Conservation (phyloP, 2,888 invertebrate genomes). For the Resseliella maxima region DNA sequence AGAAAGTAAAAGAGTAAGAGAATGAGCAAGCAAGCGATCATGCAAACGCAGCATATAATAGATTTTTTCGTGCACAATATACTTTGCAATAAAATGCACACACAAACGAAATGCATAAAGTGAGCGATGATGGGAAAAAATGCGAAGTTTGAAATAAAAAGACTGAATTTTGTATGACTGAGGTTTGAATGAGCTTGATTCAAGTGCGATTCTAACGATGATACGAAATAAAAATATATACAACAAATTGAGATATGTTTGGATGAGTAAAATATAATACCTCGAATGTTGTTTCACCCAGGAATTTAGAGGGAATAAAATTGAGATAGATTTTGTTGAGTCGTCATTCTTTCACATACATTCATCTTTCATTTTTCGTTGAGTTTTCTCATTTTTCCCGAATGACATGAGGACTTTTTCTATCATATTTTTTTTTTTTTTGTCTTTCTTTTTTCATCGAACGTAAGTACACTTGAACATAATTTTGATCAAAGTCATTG, state of each 20-base stretch:
- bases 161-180: not conserved
- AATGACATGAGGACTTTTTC: not conserved
- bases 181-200: not conserved
- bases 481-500: conserved; percentile 21
- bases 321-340: not conserved
- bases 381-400: not conserved
- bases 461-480: not conserved
- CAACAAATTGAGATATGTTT: not conserved
- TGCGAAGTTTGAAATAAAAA: too few relatives aligned
- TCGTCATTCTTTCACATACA: not conserved
- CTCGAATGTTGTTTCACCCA: not conserved
- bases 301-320: not conserved
- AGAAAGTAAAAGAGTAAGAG: too few relatives aligned
- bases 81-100: conserved; percentile 33
- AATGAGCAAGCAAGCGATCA: not conserved
- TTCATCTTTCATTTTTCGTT: not conserved
- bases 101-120: not conserved
- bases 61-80: not conserved
- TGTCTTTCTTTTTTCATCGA: not conserved
- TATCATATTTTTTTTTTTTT: not conserved
- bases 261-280: not conserved
- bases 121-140: not conserved
- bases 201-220: not conserved
- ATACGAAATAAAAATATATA: not conserved
- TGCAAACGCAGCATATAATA: conserved; percentile 34